Evolutionary conservation across 2,797 vertebrate genomes (phyloP).

Genomic region (Poeciliopsis turneri): DNA sequence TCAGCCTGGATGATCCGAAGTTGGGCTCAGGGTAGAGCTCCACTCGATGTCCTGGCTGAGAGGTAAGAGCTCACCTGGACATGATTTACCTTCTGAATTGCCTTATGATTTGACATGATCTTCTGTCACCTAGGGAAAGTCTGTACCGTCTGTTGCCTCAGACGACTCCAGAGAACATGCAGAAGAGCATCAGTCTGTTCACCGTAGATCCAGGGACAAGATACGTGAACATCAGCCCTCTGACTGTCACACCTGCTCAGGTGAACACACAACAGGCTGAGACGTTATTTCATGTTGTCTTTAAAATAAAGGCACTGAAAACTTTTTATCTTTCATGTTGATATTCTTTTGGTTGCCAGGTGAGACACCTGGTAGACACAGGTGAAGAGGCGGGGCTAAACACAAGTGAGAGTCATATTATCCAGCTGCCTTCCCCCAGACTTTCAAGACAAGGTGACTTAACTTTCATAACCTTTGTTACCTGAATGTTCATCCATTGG

Average conservation of each 20-base stretch:
- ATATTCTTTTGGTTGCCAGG: conserved; percentile 72
- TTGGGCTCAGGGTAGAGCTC: conserved; percentile 86
- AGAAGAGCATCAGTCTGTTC: conserved; percentile 91
- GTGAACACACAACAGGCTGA: conserved; percentile 63
- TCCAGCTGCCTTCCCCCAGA: conserved; percentile 81
- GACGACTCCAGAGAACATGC: conserved; percentile 96
- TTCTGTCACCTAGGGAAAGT: conserved; percentile 84
- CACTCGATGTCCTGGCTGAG: conserved; percentile 90
- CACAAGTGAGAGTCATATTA: conserved; percentile 73
- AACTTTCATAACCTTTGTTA: neutral
- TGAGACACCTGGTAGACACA: conserved; percentile 90
- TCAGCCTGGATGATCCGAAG: conserved; percentile 95
- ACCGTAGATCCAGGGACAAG: conserved; percentile 91
- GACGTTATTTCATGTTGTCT: neutral
- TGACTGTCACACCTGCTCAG: conserved; percentile 87
- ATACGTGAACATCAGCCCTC: conserved; percentile 87
- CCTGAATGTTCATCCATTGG: neutral
- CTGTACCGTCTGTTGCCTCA: conserved; percentile 93
- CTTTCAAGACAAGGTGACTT: conserved; percentile 82
- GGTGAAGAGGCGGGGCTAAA: conserved; percentile 83
- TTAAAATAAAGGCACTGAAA: neutral
- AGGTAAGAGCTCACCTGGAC: conserved; percentile 78
- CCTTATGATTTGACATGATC: neutral
- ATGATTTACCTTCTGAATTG: neutral
- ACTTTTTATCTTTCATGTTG: neutral